Evolutionary conservation across 2,113 vertebrate species (phyloP).

Genomic region (Gymnogyps californianus): DNA sequence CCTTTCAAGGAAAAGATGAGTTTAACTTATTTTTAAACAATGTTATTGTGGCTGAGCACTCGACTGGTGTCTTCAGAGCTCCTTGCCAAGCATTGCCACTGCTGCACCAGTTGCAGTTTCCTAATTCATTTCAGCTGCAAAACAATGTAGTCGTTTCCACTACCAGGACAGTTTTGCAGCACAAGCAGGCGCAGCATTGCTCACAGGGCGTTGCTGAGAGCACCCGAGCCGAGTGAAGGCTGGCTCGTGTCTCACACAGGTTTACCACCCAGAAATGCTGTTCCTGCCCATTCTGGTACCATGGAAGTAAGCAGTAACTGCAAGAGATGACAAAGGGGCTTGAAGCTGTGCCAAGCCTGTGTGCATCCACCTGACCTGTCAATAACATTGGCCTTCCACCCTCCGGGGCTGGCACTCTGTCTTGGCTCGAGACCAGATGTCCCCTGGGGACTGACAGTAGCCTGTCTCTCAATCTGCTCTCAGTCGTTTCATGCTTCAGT

Average conservation of each 20-base stretch:
- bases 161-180: neutral
- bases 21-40: neutral
- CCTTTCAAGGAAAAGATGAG: neutral
- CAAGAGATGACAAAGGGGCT: neutral
- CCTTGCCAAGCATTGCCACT: rapidly evolving
- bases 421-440: neutral
- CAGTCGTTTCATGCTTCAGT: neutral
- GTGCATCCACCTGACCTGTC: neutral
- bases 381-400: neutral
- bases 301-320: neutral
- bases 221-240: too few species aligned
- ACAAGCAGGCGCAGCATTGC: neutral
- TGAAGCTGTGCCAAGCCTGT: neutral
- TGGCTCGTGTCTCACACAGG: rapidly evolving
- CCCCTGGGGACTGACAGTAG: neutral
- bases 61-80: neutral
- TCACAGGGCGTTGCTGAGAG: rapidly evolving
- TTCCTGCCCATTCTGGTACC: neutral
- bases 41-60: neutral
- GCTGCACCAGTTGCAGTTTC: neutral
- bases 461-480: neutral
- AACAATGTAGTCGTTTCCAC: rapidly evolving
- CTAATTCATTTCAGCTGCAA: neutral
- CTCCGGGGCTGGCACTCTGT: neutral
- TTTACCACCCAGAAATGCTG: neutral